phyloP scores from a whole-genome alignment of 2,888 invertebrate species.

The Eupithecia pulchellata region DNA sequence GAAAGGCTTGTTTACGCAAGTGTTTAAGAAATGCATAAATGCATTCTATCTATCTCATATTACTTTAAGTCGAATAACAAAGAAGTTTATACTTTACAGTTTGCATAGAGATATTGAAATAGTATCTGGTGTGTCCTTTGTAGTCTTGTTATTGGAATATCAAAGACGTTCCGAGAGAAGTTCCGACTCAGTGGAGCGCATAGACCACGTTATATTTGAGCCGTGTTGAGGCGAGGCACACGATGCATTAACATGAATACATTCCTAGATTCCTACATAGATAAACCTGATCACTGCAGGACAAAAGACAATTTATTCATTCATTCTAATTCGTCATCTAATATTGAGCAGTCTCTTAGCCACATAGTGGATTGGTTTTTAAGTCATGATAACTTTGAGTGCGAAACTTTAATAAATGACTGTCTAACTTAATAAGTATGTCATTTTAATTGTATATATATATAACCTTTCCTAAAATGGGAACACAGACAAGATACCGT shows the following conservation, averaged over 20 bases:
- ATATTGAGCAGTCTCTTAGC: conserved; percentile 3
- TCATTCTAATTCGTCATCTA: conserved; percentile 11
- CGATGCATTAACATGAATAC: conserved; percentile 19
- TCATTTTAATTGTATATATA: conserved; percentile 6
- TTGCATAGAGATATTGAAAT: conserved; percentile 25
- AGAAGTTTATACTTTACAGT: conserved; percentile 13
- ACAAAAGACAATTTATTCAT: conserved; percentile 21
- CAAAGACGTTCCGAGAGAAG: conserved; percentile 41
- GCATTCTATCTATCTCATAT: conserved; percentile 31
- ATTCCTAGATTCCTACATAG: conserved; percentile 19
- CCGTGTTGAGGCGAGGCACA: conserved; percentile 28
- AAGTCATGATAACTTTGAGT: neutral
- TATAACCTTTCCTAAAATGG: conserved; percentile 25
- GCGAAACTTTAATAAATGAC: neutral
- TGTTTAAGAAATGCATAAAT: conserved; percentile 40
- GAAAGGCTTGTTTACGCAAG: conserved; percentile 34
- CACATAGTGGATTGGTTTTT: neutral
- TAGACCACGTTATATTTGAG: conserved; percentile 52
- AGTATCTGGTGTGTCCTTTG: conserved; percentile 21
- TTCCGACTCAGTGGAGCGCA: conserved; percentile 67
- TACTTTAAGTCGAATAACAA: conserved; percentile 19
- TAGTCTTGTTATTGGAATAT: conserved; percentile 30
- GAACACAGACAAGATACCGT: conserved; percentile 27
- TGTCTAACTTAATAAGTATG: neutral
- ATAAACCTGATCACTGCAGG: conserved; percentile 20